phyloP scores from a whole-genome alignment of 2,888 invertebrate species.

The Archips xylosteana region DNA sequence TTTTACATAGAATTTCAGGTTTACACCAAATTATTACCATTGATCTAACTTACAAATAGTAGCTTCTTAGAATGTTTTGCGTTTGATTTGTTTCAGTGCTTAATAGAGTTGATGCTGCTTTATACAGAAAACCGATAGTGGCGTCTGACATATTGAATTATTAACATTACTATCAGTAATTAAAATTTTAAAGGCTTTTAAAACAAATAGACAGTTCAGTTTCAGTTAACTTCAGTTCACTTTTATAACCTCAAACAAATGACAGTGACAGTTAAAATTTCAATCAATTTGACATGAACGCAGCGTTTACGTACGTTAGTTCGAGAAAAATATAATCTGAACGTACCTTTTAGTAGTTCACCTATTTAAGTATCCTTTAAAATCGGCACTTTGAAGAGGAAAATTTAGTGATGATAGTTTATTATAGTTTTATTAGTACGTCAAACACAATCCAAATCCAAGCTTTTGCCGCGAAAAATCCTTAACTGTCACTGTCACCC shows the following conservation, averaged over 20 bases:
- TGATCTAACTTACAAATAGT: constrained; percentile 69
- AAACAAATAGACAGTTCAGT: too few species aligned
- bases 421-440: background rate
- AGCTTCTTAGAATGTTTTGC: constrained; percentile 64
- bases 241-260: background rate
- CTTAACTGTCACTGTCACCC: constrained; percentile 40
- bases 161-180: constrained; percentile 6
- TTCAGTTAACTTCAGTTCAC: background rate
- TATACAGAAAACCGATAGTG: constrained; percentile 66
- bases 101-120: constrained; percentile 59
- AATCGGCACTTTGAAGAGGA: background rate
- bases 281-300: background rate
- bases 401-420: background rate
- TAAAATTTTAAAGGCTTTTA: background rate
- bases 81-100: constrained; percentile 49
- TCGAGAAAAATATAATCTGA: background rate
- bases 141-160: constrained; percentile 62
- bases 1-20: background rate
- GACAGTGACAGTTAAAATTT: background rate
- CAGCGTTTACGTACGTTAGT: background rate
- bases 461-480: constrained; percentile 37
- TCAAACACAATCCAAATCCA: background rate
- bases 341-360: background rate
- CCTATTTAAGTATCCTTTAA: background rate
- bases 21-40: background rate